Conservation (phyloP, 1,140 invertebrate species). For the Sinella curviseta region DNA sequence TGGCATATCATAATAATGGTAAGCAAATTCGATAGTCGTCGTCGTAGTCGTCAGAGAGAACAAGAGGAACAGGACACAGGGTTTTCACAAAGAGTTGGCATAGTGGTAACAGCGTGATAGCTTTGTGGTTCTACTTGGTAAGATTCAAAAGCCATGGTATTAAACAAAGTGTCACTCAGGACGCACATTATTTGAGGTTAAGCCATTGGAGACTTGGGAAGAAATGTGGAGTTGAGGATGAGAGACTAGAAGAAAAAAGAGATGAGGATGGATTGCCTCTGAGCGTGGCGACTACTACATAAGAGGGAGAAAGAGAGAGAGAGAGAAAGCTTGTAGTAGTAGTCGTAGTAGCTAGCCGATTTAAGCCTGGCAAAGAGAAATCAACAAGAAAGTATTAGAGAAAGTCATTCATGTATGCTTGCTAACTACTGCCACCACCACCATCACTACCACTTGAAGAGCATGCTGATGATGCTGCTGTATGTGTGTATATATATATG, state of each 20-base stretch:
- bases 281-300: background rate
- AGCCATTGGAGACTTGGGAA: slow-evolving; percentile 10
- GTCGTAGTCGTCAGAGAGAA: background rate
- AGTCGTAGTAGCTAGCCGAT: background rate
- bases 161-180: slow-evolving; percentile 25
- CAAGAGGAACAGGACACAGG: background rate
- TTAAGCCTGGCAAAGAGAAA: background rate
- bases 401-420: background rate
- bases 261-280: background rate
- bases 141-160: slow-evolving; percentile 23
- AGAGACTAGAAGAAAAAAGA: background rate
- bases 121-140: slow-evolving; percentile 17
- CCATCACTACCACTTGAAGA: too few species aligned
- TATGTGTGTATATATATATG: background rate
- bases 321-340: too few species aligned
- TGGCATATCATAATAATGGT: background rate
- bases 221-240: slow-evolving; percentile 1
- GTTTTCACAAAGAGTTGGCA: background rate
- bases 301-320: too few species aligned
- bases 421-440: too few species aligned
- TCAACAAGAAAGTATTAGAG: slow-evolving; percentile 20
- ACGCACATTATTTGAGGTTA: slow-evolving; percentile 25
- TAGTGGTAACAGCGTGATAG: background rate
- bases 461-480: too few species aligned
- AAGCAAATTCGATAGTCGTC: slow-evolving; percentile 2